Percentiles rank a stretch among this genome's conserved stretches.
phyloP scores from a whole-genome alignment of 2,113 vertebrate genomes.

The Phyllostomus hastatus region DNA sequence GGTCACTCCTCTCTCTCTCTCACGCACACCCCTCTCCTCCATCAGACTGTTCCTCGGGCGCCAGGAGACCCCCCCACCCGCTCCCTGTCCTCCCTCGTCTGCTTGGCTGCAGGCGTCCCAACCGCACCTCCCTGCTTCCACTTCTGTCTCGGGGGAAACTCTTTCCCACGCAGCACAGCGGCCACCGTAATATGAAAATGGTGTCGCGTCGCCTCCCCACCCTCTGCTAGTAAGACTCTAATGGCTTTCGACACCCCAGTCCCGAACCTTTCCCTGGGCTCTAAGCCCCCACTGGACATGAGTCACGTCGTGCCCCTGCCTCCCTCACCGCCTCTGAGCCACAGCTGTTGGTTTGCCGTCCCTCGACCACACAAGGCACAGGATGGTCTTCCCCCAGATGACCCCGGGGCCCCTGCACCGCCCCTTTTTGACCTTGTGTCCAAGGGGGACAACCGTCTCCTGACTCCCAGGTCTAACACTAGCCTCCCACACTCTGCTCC shows the following conservation, averaged over 20 bases:
- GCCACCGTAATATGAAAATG: background rate
- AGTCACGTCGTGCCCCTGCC: background rate
- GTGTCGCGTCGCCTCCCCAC: background rate
- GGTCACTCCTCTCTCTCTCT: background rate
- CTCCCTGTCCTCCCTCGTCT: background rate
- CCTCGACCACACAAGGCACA: background rate
- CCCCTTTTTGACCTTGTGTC: background rate
- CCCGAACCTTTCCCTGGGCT: background rate
- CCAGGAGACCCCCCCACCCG: no score
- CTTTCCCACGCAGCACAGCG: background rate
- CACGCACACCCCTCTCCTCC: background rate
- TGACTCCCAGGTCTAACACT: background rate
- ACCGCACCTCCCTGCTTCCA: background rate
- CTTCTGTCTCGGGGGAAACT: background rate
- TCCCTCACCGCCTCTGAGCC: background rate
- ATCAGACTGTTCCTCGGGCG: background rate
- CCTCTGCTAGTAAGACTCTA: background rate
- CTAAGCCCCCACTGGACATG: background rate
- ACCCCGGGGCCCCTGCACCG: background rate
- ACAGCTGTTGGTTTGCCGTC: background rate
- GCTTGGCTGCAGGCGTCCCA: background rate
- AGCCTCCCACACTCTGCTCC: no score
- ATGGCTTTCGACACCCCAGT: background rate
- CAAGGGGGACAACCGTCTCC: background rate
- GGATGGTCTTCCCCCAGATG: background rate